Percentiles rank a stretch among this genome's conserved stretches.
phyloP scores from a whole-genome alignment of 2,113 vertebrate species.

The Melanocharis versteri region DNA sequence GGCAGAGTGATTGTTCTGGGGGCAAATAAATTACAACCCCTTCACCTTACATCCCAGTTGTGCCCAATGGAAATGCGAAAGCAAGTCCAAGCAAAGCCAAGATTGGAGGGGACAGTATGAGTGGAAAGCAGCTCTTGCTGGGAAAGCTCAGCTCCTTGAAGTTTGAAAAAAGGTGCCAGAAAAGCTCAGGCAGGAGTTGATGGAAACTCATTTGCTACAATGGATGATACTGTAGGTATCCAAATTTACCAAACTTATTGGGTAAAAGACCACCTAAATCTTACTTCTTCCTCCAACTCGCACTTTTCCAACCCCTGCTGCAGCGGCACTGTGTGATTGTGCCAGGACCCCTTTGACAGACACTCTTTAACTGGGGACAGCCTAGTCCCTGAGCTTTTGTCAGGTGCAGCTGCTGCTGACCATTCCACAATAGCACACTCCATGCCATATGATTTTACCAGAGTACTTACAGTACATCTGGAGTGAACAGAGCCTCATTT shows the following conservation, averaged over 20 bases:
- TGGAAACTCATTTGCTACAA: neutral
- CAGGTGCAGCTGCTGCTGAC: neutral
- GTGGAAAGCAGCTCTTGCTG: neutral
- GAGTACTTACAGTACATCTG: accelerated
- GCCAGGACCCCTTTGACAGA: neutral
- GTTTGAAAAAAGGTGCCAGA: neutral
- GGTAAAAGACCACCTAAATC: neutral
- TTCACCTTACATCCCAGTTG: neutral
- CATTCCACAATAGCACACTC: neutral
- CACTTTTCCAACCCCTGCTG: neutral
- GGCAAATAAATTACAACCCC: neutral
- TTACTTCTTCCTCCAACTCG: neutral
- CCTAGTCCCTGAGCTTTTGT: neutral
- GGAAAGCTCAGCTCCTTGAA: neutral
- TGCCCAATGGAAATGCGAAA: neutral
- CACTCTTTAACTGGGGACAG: neutral
- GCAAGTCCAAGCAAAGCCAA: neutral
- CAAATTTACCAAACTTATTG: neutral
- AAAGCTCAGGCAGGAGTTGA: neutral
- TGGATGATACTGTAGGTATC: neutral
- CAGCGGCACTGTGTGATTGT: neutral
- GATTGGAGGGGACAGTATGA: neutral
- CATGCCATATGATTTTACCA: neutral
- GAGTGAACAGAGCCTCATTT: neutral
- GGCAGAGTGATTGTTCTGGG: neutral